Conservation (phyloP, 2,113 vertebrate species). For the Podarcis muralis region DNA sequence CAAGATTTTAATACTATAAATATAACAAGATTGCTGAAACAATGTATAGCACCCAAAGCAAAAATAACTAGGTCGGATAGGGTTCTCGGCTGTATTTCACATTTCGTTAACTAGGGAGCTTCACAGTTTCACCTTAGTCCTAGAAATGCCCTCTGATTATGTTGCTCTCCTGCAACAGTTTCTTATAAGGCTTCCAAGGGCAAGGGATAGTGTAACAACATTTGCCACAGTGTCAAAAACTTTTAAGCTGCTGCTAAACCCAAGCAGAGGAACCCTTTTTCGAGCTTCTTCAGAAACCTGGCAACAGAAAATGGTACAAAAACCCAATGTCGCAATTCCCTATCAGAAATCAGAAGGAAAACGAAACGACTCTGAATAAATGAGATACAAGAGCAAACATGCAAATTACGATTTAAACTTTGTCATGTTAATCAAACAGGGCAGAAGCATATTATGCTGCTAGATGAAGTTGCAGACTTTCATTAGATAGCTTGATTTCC, state of each 20-base stretch:
- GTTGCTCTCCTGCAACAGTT: no score
- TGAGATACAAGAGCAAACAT: conserved; percentile 33
- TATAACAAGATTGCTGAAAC: no score
- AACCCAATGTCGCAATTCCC: conserved; percentile 16
- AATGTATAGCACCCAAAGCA: no score
- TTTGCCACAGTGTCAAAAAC: not conserved
- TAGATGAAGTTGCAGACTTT: conserved; percentile 60
- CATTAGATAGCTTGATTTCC: conserved; percentile 59
- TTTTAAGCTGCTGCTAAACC: not conserved
- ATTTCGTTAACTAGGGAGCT: no score
- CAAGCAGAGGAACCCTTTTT: not conserved
- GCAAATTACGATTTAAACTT: conserved; percentile 59
- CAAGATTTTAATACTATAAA: no score
- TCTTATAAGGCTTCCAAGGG: no score
- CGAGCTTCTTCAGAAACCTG: not conserved
- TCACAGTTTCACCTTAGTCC: no score
- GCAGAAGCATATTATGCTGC: conserved; percentile 47
- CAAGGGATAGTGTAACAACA: no score
- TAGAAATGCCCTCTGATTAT: no score
- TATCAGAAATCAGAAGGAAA: conserved; percentile 34
- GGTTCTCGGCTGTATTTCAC: no score
- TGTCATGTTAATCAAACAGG: conserved; percentile 58
- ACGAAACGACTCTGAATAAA: conserved; percentile 44
- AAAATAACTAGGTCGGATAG: no score
- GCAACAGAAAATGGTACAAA: not conserved